These are phyloP conservation scores for Tetramorium parvispinum DNA, from an alignment of 1,140 invertebrate species.

Conservation along the genomic window DNA sequence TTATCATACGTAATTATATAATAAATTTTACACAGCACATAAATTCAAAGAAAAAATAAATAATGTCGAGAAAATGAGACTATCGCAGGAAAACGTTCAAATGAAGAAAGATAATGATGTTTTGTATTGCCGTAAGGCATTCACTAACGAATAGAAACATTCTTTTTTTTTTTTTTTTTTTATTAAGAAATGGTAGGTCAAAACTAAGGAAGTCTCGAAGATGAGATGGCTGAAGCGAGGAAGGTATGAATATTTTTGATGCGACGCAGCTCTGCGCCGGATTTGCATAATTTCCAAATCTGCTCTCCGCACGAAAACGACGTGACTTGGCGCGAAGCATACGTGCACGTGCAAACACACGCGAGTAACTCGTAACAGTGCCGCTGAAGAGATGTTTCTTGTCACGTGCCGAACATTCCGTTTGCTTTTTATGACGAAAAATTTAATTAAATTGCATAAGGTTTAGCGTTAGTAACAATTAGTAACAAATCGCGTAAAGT, in stretches of 20 bases:
- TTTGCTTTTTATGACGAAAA: not conserved
- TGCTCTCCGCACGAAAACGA: slow-evolving; percentile 73
- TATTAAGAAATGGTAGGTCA: slow-evolving; percentile 11
- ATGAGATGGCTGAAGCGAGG: slow-evolving; percentile 10
- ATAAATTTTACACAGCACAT: not conserved
- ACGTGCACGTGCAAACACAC: not conserved
- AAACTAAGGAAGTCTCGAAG: slow-evolving; percentile 5
- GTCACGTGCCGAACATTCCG: slow-evolving; percentile 40
- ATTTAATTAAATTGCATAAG: slow-evolving; percentile 10
- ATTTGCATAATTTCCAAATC: slow-evolving; percentile 84
- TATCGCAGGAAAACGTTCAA: not conserved
- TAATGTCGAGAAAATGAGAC: not conserved
- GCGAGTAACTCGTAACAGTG: slow-evolving; percentile 5
- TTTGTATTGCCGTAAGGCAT: not conserved
- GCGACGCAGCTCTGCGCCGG: slow-evolving; percentile 62
- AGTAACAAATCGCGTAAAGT: not conserved
- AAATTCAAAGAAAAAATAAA: not conserved
- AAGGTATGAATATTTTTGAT: slow-evolving; percentile 78
- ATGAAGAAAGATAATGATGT: not conserved
- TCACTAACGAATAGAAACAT: not conserved
- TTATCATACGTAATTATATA: not conserved
- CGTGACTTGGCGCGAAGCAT: slow-evolving; percentile 74
- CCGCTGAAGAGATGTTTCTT: slow-evolving; percentile 13
- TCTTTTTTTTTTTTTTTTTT: not conserved
- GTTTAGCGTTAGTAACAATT: not conserved